phyloP scores from a whole-genome alignment of 2,113 vertebrate species.

The Pardalotus punctatus region DNA sequence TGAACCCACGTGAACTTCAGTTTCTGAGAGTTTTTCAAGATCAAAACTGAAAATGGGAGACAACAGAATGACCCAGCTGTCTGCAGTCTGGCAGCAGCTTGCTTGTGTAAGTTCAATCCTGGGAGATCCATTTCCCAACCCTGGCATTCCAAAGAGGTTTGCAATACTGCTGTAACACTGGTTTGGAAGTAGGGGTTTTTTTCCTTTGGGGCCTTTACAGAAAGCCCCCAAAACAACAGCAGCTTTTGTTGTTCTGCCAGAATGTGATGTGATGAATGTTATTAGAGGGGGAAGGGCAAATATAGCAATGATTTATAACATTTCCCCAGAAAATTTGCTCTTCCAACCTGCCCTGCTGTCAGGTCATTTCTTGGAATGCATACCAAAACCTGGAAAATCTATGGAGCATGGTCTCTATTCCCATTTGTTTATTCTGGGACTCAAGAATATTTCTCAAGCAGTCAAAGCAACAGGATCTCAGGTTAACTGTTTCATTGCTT shows the following conservation, averaged over 20 bases:
- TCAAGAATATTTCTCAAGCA: constrained; percentile 42
- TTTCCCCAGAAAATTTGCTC: constrained; percentile 27
- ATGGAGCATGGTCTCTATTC: constrained; percentile 15
- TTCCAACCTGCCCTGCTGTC: constrained; percentile 34
- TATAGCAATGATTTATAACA: constrained; percentile 13
- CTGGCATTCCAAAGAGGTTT: neutral
- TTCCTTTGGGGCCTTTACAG: neutral
- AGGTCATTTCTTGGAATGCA: constrained; percentile 43
- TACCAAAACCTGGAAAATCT: constrained; percentile 51
- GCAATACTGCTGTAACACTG: neutral
- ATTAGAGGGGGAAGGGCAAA: neutral
- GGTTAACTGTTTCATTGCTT: constrained; percentile 39
- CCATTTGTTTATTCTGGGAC: constrained; percentile 55
- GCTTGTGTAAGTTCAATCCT: neutral
- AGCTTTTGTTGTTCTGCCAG: constrained; percentile 40
- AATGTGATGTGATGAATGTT: neutral
- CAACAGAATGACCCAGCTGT: neutral
- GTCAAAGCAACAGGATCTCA: neutral
- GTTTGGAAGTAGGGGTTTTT: neutral
- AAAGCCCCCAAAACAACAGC: constrained; percentile 9
- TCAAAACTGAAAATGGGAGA: neutral
- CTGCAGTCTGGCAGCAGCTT: constrained; percentile 1
- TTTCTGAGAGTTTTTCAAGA: neutral
- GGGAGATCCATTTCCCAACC: constrained; percentile 1
- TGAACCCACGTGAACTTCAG: neutral